phyloP scores from a whole-genome alignment of 2,888 invertebrate species.

The Cephus pulcher region DNA sequence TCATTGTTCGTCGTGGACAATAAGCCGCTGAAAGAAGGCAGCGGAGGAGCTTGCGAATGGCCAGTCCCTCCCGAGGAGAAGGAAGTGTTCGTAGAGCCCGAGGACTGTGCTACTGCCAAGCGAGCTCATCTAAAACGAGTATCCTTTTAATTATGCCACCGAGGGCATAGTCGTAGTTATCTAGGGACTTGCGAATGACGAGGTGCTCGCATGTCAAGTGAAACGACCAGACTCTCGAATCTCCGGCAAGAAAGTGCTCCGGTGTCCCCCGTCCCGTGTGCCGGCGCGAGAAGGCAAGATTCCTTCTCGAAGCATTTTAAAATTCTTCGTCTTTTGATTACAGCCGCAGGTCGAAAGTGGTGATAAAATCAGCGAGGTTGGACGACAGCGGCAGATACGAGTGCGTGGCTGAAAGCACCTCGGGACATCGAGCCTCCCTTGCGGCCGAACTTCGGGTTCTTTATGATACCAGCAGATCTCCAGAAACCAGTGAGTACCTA shows the following conservation, averaged over 20 bases:
- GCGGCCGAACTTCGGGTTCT: conserved; percentile 68
- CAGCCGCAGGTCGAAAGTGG: conserved; percentile 87
- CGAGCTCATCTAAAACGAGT: conserved; percentile 43
- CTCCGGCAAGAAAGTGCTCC: too few relatives aligned
- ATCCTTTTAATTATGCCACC: conserved; percentile 43
- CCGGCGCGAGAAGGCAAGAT: too few relatives aligned
- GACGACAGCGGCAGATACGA: conserved; percentile 85
- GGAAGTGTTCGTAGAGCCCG: too few relatives aligned
- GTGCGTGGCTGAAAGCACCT: conserved; percentile 81
- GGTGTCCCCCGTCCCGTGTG: too few relatives aligned
- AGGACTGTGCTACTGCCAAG: conserved; percentile 21
- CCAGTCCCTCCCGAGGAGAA: too few relatives aligned
- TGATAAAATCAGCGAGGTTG: conserved; percentile 79
- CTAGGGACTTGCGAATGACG: too few relatives aligned
- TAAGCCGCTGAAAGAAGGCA: too few relatives aligned
- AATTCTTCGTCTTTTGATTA: conserved; percentile 38
- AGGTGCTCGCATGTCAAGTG: too few relatives aligned
- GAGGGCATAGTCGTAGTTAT: neutral
- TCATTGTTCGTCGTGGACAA: too few relatives aligned
- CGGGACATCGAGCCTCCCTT: conserved; percentile 72
- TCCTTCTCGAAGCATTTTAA: too few relatives aligned
- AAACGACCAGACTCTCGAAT: too few relatives aligned
- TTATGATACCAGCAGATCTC: conserved; percentile 66
- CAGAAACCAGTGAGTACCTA: conserved; percentile 69
- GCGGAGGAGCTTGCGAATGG: too few relatives aligned